Conservation (phyloP, 1,140 invertebrate species). For the Acromyrmex echinatior region DNA sequence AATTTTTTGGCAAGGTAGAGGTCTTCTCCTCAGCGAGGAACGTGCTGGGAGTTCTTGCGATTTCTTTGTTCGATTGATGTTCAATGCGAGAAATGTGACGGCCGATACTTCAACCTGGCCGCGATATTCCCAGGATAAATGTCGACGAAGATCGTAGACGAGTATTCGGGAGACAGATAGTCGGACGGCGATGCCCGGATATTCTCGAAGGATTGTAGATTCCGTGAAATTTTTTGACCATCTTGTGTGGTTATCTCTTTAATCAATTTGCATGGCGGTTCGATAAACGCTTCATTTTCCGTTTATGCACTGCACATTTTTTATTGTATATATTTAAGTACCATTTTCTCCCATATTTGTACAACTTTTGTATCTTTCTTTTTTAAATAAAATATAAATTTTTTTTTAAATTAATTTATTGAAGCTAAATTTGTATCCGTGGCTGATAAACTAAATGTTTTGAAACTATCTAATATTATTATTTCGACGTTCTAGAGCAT, state of each 20-base stretch:
- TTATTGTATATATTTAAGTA: background rate
- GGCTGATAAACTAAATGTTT: background rate
- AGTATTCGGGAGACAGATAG: slow-evolving; percentile 76
- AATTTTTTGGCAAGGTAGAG: slow-evolving; percentile 46
- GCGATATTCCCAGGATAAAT: slow-evolving; percentile 81
- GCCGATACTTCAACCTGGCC: slow-evolving; percentile 77
- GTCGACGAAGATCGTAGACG: slow-evolving; percentile 78
- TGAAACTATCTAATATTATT: background rate
- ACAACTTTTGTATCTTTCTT: background rate
- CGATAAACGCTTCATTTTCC: background rate
- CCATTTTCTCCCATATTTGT: background rate
- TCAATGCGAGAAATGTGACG: slow-evolving; percentile 79
- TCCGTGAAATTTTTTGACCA: slow-evolving; percentile 59
- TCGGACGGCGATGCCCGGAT: slow-evolving; percentile 50
- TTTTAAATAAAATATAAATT: background rate
- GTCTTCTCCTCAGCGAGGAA: slow-evolving; percentile 30
- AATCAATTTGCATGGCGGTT: slow-evolving; percentile 35
- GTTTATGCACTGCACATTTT: background rate
- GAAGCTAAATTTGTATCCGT: background rate
- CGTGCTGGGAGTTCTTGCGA: slow-evolving; percentile 68
- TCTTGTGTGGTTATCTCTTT: slow-evolving; percentile 38
- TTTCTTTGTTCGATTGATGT: slow-evolving; percentile 79
- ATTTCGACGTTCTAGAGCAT: background rate
- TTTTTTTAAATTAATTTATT: background rate
- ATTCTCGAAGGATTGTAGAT: slow-evolving; percentile 65